phyloP scores from a whole-genome alignment of 2,797 vertebrate species.

The Spheniscus humboldti region DNA sequence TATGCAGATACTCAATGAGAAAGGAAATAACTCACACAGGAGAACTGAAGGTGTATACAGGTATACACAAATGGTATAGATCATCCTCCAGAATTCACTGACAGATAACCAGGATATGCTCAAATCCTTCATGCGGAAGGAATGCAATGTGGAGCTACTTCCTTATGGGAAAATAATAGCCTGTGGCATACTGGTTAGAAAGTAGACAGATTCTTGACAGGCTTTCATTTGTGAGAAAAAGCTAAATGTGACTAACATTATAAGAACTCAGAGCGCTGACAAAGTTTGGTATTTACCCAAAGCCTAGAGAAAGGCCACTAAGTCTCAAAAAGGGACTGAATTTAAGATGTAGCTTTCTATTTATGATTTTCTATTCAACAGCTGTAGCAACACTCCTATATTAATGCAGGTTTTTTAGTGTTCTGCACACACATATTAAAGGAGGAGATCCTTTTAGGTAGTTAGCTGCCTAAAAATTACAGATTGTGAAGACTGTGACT shows the following conservation, averaged over 20 bases:
- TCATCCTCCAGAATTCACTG: neutral
- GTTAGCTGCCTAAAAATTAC: neutral
- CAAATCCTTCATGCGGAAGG: neutral
- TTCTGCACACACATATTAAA: neutral
- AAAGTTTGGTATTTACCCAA: neutral
- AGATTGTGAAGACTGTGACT: neutral
- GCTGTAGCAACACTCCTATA: neutral
- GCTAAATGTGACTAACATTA: neutral
- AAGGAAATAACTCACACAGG: neutral
- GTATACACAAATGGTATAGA: neutral
- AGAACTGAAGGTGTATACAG: neutral
- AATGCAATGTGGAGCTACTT: neutral
- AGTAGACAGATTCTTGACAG: neutral
- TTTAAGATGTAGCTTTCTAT: neutral
- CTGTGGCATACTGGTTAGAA: neutral
- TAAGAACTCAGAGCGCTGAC: neutral
- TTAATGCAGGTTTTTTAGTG: neutral
- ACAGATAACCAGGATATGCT: neutral
- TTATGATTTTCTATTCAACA: neutral
- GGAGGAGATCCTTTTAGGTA: neutral
- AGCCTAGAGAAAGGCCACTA: neutral
- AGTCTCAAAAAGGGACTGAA: neutral
- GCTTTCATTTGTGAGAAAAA: neutral
- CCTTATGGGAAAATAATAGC: neutral
- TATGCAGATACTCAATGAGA: neutral